These are phyloP conservation scores for Phalacrocorax pelagicus DNA, from an alignment of 2,113 vertebrate species.

Conservation along the genomic window DNA sequence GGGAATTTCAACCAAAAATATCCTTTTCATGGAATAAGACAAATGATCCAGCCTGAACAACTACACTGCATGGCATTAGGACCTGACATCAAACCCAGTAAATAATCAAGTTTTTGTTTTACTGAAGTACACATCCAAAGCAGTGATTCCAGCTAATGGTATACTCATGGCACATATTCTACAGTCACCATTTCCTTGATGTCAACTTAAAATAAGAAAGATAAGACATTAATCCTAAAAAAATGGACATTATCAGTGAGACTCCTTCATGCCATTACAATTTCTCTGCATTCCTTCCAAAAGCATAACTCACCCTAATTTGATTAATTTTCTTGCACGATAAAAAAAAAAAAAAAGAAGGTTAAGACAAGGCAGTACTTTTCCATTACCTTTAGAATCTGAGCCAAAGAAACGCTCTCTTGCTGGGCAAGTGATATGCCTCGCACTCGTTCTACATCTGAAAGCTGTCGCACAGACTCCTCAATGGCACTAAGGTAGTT, in stretches of 20 bases:
- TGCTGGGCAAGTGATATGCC: constrained; percentile 91
- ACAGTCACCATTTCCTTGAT: neutral
- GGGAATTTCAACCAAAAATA: neutral
- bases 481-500: constrained; percentile 89
- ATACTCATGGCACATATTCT: neutral
- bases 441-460: constrained; percentile 84
- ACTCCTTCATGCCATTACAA: rapidly evolving
- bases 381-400: constrained; percentile 88
- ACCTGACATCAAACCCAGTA: neutral
- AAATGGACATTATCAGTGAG: neutral
- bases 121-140: neutral
- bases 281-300: neutral
- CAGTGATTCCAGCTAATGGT: neutral
- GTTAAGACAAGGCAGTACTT: neutral
- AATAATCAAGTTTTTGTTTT: neutral
- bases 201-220: neutral
- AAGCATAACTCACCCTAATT: neutral
- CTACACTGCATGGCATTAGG: neutral
- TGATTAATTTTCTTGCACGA: neutral
- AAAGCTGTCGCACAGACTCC: constrained; percentile 88
- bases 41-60: neutral
- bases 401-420: constrained; percentile 89
- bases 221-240: neutral
- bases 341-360: neutral
- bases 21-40: neutral